A percentile compares a stretch with the other conserved stretches of the same genome.
Conservation (phyloP, 2,888 invertebrate species). For the Troides oblongomaculatus region DNA sequence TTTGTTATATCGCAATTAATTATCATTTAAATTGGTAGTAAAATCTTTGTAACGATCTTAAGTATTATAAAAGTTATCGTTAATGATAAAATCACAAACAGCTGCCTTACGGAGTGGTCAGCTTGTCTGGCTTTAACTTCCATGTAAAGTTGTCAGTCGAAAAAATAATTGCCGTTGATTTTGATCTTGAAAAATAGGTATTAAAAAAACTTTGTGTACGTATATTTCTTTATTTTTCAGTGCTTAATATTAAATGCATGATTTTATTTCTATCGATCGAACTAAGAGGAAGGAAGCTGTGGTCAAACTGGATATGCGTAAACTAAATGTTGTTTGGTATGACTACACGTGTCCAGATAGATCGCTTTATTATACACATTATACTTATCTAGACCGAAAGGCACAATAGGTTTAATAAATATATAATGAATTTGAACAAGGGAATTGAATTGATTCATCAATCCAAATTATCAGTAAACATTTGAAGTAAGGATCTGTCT, state of each 20-base stretch:
- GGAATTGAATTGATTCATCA: background rate
- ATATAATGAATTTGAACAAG: background rate
- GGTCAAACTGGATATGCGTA: constrained; percentile 36
- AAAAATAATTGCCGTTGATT: background rate
- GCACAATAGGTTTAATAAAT: constrained; percentile 2
- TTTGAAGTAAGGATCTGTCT: background rate
- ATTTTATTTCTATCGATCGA: background rate
- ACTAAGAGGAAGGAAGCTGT: constrained; percentile 1
- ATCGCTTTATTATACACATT: constrained; percentile 32
- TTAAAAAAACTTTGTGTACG: no score
- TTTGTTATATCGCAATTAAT: background rate
- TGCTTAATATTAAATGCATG: no score
- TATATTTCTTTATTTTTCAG: no score
- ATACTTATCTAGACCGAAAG: background rate
- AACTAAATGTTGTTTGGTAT: constrained; percentile 60
- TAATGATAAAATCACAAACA: background rate
- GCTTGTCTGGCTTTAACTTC: background rate
- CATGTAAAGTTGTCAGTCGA: background rate
- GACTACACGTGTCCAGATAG: constrained; percentile 57
- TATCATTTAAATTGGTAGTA: constrained; percentile 1
- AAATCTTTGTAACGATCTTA: background rate
- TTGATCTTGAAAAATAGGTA: no score
- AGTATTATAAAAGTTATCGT: background rate
- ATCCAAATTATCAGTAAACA: background rate
- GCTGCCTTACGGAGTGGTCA: background rate